Percentiles rank a stretch among this genome's conserved stretches.
Evolutionary conservation across 1,140 invertebrate species (phyloP).

Genomic region (Xylocopa sonorina): DNA sequence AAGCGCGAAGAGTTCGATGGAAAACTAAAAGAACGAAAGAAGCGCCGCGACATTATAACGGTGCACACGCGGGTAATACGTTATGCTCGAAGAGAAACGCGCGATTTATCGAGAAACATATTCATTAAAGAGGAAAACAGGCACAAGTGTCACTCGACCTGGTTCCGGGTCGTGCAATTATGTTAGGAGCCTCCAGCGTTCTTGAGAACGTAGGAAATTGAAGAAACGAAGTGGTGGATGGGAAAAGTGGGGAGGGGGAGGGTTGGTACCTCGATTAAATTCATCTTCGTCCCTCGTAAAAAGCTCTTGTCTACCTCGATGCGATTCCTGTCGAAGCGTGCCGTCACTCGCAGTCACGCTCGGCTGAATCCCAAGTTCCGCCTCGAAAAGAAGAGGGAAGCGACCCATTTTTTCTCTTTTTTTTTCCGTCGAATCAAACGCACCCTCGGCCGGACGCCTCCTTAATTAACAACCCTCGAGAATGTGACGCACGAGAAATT

Average conservation of each 20-base stretch:
- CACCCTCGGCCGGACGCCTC: too few relatives aligned
- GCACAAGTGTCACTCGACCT: conserved; percentile 47
- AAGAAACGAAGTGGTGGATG: conserved; percentile 37
- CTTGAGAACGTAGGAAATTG: conserved; percentile 51
- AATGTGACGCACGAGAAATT: too few relatives aligned
- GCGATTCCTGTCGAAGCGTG: conserved; percentile 37
- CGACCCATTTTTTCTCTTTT: conserved; percentile 43
- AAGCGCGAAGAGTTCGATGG: too few relatives aligned
- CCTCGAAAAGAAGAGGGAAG: conserved; percentile 20
- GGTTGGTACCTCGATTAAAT: conserved; percentile 29
- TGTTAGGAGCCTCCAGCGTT: conserved; percentile 33
- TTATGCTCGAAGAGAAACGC: conserved; percentile 12
- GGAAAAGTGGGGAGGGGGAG: not conserved
- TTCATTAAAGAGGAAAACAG: conserved; percentile 43
- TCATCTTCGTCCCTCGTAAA: conserved; percentile 29
- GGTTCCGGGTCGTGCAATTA: conserved; percentile 42
- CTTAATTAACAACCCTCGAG: conserved; percentile 26
- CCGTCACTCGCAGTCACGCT: conserved; percentile 31
- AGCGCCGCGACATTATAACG: not conserved
- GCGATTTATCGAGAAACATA: conserved; percentile 41
- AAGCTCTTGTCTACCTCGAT: conserved; percentile 37
- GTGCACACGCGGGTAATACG: not conserved
- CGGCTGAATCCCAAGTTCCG: conserved; percentile 33
- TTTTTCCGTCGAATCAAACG: conserved; percentile 38
- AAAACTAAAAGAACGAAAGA: too few relatives aligned